Base-by-base conservation (phyloP, 2,113 vertebrate species). In the Pachypanchax playfairii region DNA sequence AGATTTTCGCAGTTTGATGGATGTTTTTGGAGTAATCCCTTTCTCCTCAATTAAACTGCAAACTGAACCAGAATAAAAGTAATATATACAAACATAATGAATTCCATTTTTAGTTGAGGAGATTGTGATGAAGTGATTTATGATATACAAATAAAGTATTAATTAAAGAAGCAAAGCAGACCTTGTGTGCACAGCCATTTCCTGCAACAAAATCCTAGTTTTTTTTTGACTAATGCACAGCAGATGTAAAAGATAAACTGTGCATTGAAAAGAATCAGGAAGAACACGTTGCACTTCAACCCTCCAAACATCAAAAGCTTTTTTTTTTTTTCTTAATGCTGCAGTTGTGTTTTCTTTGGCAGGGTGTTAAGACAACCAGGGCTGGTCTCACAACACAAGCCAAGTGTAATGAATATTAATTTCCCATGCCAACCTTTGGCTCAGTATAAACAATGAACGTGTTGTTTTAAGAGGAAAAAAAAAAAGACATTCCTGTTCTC, bases 271-370 rank as follows among this genome's bases (percentile, higher is more conserved):
- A 70, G 28, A 84, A 78, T 8, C 53, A 51, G 46, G 64, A 74
- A 75, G 75, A 76, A 83, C 69, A 66, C 17, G 44, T 44, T 59
- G 67, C 60, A 68, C 83, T 64, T 58, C 36, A 73, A 69, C 36
- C 11, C 33, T 46, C 13, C 58, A 56, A 52, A 72, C 64, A 77
- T 82, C 78, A 85, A 84, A 77, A 73, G 70, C 59, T 50, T 29
- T 36, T 47, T 75, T n/a, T n/a, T n/a, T n/a, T n/a, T n/a, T n/a
- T n/a, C n/a, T n/a, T n/a, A n/a, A n/a, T n/a, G n/a, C 25, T 47
- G 51, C 73, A 71, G 46, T 84, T 69, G 74, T 74, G 72, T 80
- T 85, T 84, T 65, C 48, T 60, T 81, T 84, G 79, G 83, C 81
- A 48, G 48, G 38, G 24, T 5, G 47, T 73, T 69, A 68, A 70